Base-by-base conservation (phyloP, 2,113 vertebrate species). In the Pseudorhombus dupliciocellatus region DNA sequence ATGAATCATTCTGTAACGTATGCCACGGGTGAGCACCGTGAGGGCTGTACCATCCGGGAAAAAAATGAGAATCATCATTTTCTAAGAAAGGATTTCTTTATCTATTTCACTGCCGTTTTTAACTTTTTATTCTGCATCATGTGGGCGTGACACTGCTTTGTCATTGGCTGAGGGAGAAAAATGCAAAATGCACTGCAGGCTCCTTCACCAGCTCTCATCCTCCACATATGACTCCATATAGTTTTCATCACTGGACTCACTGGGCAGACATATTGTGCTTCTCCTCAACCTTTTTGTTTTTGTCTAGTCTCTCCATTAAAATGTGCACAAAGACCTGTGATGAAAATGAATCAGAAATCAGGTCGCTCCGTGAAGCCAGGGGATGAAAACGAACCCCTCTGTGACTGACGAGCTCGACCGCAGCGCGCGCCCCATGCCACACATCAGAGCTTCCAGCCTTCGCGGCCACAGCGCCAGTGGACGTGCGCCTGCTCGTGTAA, bases 1-100 rank as follows among this genome's bases (percentile, higher is more conserved):
- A 68, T 64, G 56, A 82, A 81, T 78, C 18, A 18, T 50, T 26
- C 61, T 65, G 53, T 20, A 63, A 72, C 60, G 44, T 37, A 37
- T 37, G 10, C 34, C 34, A 37, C 34, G 3, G 34, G 34, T 37
- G 34, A 22, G 61, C 6, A 18, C 16, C 42, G 1, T 46, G 16
- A 18, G 42, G 16, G 16, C 16, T 20, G 42, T 11, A 37, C 9
- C 34, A 37, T 10, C 12, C 9, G 10, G 34, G 34, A 11, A 12
- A 37, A 37, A 12, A 37, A 12, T 12, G 3, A 37, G 34, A 37
- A 37, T 37, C 30, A 31, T 7, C 7, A 31, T 31, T 31, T 31
- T 31, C 30, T 31, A 7, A 34, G 31, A 7, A 0, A 9, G 26
- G 26, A 28, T 28, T 34, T 34, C 34, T 37, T 37, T 37, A 11